Conservation (phyloP, 2,113 vertebrate genomes). For the Panthera tigris region DNA sequence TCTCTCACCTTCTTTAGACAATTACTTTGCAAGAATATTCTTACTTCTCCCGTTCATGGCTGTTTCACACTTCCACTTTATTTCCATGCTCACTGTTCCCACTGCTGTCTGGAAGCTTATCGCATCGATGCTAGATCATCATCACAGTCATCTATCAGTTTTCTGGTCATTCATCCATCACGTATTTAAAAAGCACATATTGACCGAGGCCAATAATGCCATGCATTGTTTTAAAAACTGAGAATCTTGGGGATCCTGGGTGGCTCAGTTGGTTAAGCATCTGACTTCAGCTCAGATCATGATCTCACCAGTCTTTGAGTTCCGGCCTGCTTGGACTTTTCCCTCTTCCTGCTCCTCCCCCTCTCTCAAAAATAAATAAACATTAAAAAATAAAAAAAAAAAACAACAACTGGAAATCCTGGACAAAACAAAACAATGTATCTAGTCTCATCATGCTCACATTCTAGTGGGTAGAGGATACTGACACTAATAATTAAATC, state of each 20-base stretch:
- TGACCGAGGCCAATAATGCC: not conserved
- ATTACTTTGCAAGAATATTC: not conserved
- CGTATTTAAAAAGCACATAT: not conserved
- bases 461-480: not conserved
- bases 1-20: not conserved
- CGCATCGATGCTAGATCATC: not conserved
- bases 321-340: no score
- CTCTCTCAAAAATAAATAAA: no score
- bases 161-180: not conserved
- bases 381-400: no score
- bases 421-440: not conserved
- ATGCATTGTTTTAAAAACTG: not conserved
- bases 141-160: not conserved
- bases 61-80: not conserved
- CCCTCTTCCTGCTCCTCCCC: no score
- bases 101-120: not conserved
- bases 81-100: not conserved
- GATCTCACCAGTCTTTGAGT: no score
- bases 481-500: not conserved
- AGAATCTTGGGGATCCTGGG: not conserved
- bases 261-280: no score
- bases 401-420: not conserved
- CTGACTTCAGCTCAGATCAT: no score
- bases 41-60: not conserved
- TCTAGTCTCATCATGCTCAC: not conserved